Conservation (phyloP, 1,140 invertebrate species). For the Drosophila parvula region DNA sequence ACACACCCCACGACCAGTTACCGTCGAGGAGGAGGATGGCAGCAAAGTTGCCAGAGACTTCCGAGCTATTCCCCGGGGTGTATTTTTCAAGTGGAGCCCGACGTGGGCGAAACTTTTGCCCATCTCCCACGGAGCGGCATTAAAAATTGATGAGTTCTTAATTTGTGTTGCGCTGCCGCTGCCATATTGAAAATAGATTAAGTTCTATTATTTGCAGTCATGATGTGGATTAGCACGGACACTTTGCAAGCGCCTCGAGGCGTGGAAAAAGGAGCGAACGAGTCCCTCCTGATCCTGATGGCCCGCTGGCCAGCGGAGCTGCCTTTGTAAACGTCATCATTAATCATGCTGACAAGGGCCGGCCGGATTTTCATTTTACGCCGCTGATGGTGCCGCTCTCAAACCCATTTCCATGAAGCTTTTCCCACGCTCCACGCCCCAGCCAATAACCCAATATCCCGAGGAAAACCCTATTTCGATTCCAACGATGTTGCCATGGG, state of each 20-base stretch:
- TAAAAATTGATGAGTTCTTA: constrained; percentile 83
- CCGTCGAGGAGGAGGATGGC: constrained; percentile 4
- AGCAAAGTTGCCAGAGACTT: constrained; percentile 36
- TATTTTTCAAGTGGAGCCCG: constrained; percentile 71
- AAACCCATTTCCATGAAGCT: constrained; percentile 40
- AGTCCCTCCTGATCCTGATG: constrained; percentile 26
- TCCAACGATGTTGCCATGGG: constrained; percentile 41
- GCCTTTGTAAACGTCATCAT: constrained; percentile 81
- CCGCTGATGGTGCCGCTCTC: constrained; percentile 39
- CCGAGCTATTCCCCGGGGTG: constrained; percentile 69
- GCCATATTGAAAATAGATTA: constrained; percentile 83
- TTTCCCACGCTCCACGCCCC: constrained; percentile 19
- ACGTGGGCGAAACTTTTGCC: constrained; percentile 37
- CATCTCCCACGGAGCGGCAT: constrained; percentile 67
- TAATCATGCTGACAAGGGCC: constrained; percentile 81
- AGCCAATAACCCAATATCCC: constrained; percentile 31
- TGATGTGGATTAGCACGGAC: constrained; percentile 81
- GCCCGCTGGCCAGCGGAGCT: constrained; percentile 29
- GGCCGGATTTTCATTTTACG: constrained; percentile 76
- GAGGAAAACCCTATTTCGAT: constrained; percentile 44
- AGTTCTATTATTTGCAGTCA: constrained; percentile 83
- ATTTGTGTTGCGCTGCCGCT: constrained; percentile 76
- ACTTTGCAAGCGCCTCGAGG: constrained; percentile 48
- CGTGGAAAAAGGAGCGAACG: constrained; percentile 29
- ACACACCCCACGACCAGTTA: too few relatives aligned